Evolutionary conservation across 2,113 vertebrate genomes (phyloP).

Genomic region (Notothenia rossii): DNA sequence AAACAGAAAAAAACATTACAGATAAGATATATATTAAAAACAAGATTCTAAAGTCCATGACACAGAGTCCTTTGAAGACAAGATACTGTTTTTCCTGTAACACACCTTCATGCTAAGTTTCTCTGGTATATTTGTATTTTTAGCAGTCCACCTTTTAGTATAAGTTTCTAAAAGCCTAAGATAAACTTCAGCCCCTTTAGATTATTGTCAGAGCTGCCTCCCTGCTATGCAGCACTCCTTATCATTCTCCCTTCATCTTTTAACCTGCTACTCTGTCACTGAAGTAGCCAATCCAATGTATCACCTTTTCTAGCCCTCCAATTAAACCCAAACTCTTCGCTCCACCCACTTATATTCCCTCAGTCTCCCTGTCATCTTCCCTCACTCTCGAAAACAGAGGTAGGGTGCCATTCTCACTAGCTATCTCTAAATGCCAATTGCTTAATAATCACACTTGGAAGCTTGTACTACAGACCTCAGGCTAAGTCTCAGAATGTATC

Average conservation of each 20-base stretch:
- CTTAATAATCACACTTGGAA: constrained; percentile 62
- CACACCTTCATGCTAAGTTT: not conserved
- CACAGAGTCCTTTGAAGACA: constrained; percentile 20
- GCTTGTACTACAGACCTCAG: constrained; percentile 44
- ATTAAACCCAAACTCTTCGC: constrained; percentile 29
- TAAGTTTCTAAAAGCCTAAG: constrained; percentile 35
- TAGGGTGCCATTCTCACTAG: constrained; percentile 59
- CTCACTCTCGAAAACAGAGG: constrained; percentile 28
- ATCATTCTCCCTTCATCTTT: constrained; percentile 31
- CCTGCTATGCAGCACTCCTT: constrained; percentile 17
- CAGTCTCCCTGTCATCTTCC: not conserved
- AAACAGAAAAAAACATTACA: too few species aligned
- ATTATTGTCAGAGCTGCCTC: constrained; percentile 23
- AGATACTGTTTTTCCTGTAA: constrained; percentile 2
- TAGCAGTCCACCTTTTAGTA: constrained; percentile 39
- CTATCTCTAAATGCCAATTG: constrained; percentile 61
- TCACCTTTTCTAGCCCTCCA: constrained; percentile 28
- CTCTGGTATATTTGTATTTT: constrained; percentile 51
- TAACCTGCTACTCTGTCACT: constrained; percentile 13
- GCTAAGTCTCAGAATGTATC: constrained; percentile 36
- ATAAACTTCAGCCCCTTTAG: constrained; percentile 35
- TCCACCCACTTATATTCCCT: not conserved
- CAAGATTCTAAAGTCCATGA: not conserved
- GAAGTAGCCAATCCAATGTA: constrained; percentile 26
- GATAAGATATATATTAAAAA: too few species aligned